A percentile compares a stretch with the other conserved stretches of the same genome.
phyloP scores from a whole-genome alignment of 2,888 invertebrate genomes.

The Caenorhabditis sp. region DNA sequence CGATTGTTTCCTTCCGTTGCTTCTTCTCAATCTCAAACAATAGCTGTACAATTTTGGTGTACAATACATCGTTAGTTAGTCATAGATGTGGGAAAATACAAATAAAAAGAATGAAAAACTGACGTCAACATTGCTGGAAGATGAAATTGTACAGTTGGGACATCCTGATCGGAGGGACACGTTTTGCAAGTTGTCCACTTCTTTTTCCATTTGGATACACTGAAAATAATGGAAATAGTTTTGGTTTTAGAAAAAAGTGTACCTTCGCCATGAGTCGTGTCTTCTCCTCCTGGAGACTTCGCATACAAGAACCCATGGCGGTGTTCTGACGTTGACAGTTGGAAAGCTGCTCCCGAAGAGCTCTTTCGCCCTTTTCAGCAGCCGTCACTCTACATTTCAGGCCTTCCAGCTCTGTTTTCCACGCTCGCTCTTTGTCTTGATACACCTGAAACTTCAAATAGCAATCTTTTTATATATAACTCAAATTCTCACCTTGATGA shows the following conservation, averaged over 20 bases:
- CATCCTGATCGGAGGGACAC: slow-evolving; percentile 27
- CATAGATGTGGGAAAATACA: background rate
- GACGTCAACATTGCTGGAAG: slow-evolving; percentile 19
- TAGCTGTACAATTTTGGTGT: no score
- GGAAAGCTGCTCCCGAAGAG: slow-evolving; percentile 63
- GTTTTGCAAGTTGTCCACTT: slow-evolving; percentile 47
- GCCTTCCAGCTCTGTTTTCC: slow-evolving; percentile 66
- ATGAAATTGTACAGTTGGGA: slow-evolving; percentile 29
- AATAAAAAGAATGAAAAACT: background rate
- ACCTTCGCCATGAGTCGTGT: slow-evolving; percentile 60
- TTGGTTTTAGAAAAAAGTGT: no score
- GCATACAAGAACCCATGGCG: slow-evolving; percentile 53
- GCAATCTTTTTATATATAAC: no score
- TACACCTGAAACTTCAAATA: slow-evolving; percentile 69
- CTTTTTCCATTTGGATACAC: slow-evolving; percentile 62
- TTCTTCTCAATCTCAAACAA: slow-evolving; percentile 1
- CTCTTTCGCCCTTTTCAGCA: slow-evolving; percentile 67
- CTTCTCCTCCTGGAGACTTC: slow-evolving; percentile 65
- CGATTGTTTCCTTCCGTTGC: background rate
- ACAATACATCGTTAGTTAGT: no score
- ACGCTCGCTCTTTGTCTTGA: slow-evolving; percentile 67
- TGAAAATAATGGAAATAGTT: slow-evolving; percentile 17
- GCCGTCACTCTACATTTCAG: slow-evolving; percentile 61
- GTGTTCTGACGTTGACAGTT: slow-evolving; percentile 65
- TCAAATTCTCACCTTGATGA: slow-evolving; percentile 60